A percentile compares a stretch with the other conserved stretches of the same genome.
phyloP scores from a whole-genome alignment of 2,888 invertebrate genomes.

The Drepana falcataria region DNA sequence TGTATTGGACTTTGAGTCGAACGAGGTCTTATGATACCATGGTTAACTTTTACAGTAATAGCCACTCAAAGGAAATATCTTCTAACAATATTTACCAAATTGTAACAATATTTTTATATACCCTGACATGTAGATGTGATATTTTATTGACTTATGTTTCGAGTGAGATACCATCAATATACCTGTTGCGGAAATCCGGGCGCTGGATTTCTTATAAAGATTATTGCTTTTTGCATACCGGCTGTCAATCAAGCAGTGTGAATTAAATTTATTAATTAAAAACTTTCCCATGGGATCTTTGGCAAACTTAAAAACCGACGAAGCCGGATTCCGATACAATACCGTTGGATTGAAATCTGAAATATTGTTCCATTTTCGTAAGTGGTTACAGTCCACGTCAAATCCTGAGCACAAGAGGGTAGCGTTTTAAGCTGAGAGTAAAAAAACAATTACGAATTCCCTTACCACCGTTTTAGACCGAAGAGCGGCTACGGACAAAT shows the following conservation, averaged over 20 bases:
- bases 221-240: background rate
- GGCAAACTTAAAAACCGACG: too few species aligned
- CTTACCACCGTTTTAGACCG: conserved; percentile 26
- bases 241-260: too few species aligned
- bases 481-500: conserved; percentile 27
- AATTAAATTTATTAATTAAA: background rate
- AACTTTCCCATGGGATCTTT: background rate
- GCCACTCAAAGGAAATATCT: too few species aligned
- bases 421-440: background rate
- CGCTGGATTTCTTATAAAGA: background rate
- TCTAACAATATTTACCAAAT: too few species aligned
- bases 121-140: too few species aligned
- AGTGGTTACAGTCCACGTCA: background rate
- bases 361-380: background rate
- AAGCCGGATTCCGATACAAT: too few species aligned
- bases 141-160: background rate
- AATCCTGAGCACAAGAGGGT: background rate
- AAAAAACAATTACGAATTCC: conserved; percentile 38
- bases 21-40: too few species aligned
- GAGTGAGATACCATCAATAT: background rate
- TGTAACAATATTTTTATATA: too few species aligned
- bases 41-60: too few species aligned
- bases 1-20: too few species aligned
- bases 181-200: background rate
- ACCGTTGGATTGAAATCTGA: background rate